Percentiles rank a stretch among this genome's conserved stretches.
Conservation (phyloP, 2,888 invertebrate genomes). For the Maniola hyperantus region DNA sequence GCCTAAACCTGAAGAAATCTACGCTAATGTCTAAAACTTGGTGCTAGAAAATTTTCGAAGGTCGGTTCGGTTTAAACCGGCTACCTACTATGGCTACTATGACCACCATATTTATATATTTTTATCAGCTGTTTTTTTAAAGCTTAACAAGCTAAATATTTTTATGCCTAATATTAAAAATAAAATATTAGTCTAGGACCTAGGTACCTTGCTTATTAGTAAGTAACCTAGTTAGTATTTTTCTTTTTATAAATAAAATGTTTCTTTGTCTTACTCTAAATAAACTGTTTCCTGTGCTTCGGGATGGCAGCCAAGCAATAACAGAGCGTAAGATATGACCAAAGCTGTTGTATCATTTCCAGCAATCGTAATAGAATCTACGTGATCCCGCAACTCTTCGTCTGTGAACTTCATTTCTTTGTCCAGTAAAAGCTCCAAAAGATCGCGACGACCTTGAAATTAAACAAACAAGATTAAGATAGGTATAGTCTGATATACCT, state of each 20-base stretch:
- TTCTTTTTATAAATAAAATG: not conserved
- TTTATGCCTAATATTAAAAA: too few relatives aligned
- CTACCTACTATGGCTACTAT: too few relatives aligned
- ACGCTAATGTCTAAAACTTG: too few relatives aligned
- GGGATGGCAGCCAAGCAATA: constrained; percentile 69
- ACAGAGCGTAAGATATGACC: constrained; percentile 71
- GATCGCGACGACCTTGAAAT: constrained; percentile 29
- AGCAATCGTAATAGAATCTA: constrained; percentile 83
- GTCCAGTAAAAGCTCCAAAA: constrained; percentile 52
- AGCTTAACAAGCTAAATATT: too few relatives aligned
- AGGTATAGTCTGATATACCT: not conserved
- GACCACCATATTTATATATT: too few relatives aligned
- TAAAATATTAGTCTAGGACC: too few relatives aligned
- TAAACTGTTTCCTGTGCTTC: constrained; percentile 61
- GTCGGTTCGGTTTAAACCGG: too few relatives aligned
- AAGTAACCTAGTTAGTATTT: not conserved
- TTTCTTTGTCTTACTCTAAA: constrained; percentile 54
- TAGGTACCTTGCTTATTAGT: too few relatives aligned
- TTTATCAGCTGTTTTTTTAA: too few relatives aligned
- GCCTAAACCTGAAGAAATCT: not conserved
- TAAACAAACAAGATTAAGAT: constrained; percentile 26
- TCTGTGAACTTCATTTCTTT: constrained; percentile 77
- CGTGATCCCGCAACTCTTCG: constrained; percentile 82
- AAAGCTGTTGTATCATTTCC: constrained; percentile 80
- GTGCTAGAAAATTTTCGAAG: too few relatives aligned